Percentiles rank a stretch among this genome's conserved stretches.
phyloP scores from a whole-genome alignment of 2,888 invertebrate genomes.

The Acanthoscelides obtectus region DNA sequence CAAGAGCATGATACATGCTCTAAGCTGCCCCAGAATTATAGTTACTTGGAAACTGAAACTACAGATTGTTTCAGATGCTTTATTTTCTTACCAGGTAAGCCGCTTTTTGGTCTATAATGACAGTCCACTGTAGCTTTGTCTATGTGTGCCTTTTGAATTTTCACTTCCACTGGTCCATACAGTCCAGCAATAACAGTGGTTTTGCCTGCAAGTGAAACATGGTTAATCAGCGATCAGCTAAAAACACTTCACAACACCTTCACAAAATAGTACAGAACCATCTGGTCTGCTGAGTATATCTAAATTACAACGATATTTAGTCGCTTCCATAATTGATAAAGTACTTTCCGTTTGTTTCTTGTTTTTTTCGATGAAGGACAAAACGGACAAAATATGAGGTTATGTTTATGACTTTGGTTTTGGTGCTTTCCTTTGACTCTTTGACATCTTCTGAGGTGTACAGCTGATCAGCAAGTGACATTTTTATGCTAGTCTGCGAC shows the following conservation, averaged over 20 bases:
- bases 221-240: background rate
- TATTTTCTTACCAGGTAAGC: conserved; percentile 56
- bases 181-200: conserved; percentile 73
- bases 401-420: too few relatives aligned
- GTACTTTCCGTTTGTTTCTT: too few relatives aligned
- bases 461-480: too few relatives aligned
- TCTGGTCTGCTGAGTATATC: conserved; percentile 70
- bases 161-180: conserved; percentile 80
- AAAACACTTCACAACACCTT: conserved; percentile 53
- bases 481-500: too few relatives aligned
- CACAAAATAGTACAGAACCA: conserved; percentile 72
- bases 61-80: too few relatives aligned
- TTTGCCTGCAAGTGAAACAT: conserved; percentile 56
- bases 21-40: too few relatives aligned
- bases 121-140: conserved; percentile 79
- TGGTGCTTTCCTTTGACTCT: too few relatives aligned
- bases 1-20: too few relatives aligned
- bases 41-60: too few relatives aligned
- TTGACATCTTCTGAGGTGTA: too few relatives aligned
- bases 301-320: conserved; percentile 49
- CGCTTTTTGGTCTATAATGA: conserved; percentile 69
- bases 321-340: conserved; percentile 15
- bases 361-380: too few relatives aligned
- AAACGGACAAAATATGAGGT: too few relatives aligned
- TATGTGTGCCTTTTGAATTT: conserved; percentile 67